These are phyloP conservation scores for Urocitellus parryii DNA, from an alignment of 2,113 vertebrate genomes.

Conservation along the genomic window DNA sequence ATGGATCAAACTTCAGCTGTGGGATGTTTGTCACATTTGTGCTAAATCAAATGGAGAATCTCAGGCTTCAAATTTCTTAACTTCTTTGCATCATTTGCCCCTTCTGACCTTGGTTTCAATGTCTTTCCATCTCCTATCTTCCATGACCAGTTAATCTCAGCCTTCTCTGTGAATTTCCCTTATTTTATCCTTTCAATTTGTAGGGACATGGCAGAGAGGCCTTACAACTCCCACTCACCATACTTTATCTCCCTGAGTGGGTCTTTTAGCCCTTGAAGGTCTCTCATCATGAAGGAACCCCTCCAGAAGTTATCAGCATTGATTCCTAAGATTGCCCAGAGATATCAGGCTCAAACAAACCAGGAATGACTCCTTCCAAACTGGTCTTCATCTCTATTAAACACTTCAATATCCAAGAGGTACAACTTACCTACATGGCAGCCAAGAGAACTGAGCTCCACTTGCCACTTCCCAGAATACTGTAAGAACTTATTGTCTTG, in stretches of 20 bases:
- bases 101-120: background rate
- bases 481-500: background rate
- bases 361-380: background rate
- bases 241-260: accelerated
- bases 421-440: background rate
- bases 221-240: background rate
- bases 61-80: background rate
- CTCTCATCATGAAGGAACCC: background rate
- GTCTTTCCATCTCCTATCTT: background rate
- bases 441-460: background rate
- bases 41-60: background rate
- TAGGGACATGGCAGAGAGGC: background rate
- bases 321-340: background rate
- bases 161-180: background rate
- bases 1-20: background rate
- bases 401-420: background rate
- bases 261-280: background rate
- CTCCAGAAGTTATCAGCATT: background rate
- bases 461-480: background rate
- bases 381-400: background rate
- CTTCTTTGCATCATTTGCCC: no score
- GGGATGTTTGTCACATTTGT: background rate
- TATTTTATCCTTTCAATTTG: background rate
- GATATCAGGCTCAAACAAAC: background rate
- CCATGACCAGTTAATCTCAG: accelerated